Evolutionary conservation across 2,797 vertebrate genomes (phyloP).

Genomic region (Columba guinea): DNA sequence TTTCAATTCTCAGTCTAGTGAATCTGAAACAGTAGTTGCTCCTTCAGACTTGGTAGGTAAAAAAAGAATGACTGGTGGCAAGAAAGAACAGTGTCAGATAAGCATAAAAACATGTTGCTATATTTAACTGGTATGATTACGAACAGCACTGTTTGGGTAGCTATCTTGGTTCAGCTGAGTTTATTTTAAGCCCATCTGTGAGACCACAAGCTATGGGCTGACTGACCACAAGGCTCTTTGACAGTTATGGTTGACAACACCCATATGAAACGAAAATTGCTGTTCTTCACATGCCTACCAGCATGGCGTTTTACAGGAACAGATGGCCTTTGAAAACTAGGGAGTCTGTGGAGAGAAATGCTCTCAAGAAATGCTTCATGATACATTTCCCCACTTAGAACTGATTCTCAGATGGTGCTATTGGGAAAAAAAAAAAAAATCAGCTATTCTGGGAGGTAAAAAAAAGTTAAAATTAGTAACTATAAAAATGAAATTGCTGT

Average conservation of each 20-base stretch:
- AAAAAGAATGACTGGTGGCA: background rate
- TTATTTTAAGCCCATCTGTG: slow-evolving; percentile 58
- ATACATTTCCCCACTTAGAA: background rate
- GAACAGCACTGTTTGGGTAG: slow-evolving; percentile 2
- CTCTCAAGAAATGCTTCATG: background rate
- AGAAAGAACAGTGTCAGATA: background rate
- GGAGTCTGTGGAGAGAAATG: background rate
- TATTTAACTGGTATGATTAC: slow-evolving; percentile 17
- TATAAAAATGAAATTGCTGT: background rate
- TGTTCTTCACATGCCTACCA: background rate
- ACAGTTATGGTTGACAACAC: slow-evolving; percentile 66
- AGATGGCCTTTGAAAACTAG: slow-evolving; percentile 1
- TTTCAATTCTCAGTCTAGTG: slow-evolving; percentile 24
- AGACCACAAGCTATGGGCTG: slow-evolving; percentile 59
- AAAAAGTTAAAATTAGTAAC: background rate
- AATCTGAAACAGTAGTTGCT: slow-evolving; percentile 20
- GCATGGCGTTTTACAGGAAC: background rate
- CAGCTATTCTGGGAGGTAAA: background rate
- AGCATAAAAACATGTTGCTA: slow-evolving; percentile 6
- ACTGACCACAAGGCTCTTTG: slow-evolving; percentile 51
- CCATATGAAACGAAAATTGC: slow-evolving; percentile 40
- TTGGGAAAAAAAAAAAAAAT: background rate
- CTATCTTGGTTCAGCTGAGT: slow-evolving; percentile 31
- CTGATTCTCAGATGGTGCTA: background rate
- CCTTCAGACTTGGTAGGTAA: background rate